phyloP scores from a whole-genome alignment of 30 jellyfish, hydroid and myxozoan genomes.

The Pseudorhiza aurosa region DNA sequence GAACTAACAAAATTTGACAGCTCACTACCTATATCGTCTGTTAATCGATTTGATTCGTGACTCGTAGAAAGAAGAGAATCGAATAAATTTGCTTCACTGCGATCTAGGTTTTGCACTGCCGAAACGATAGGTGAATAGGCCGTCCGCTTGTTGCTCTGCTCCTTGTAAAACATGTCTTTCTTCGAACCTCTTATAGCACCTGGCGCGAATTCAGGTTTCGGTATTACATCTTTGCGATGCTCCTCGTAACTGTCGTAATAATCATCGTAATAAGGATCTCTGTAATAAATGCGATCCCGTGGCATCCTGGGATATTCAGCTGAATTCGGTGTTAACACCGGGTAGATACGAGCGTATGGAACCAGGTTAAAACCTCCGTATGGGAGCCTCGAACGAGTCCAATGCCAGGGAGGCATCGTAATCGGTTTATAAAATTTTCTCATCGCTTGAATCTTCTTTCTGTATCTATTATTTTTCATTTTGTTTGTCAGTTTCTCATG shows the following conservation, averaged over 20 bases:
- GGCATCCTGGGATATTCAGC: background rate
- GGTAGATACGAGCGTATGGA: conserved; percentile 11
- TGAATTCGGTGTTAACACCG: background rate
- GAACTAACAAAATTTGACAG: conserved; percentile 39
- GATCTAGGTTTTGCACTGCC: conserved; percentile 61
- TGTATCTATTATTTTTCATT: too few relatives aligned
- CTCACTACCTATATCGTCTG: conserved; percentile 41
- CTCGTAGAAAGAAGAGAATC: conserved; percentile 34
- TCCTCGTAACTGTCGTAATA: conserved; percentile 14
- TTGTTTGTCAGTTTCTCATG: too few relatives aligned
- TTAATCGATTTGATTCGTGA: conserved; percentile 29
- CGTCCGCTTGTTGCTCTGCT: conserved; percentile 11
- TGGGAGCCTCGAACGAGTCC: background rate
- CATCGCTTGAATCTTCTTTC: too few relatives aligned
- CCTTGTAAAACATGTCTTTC: conserved; percentile 4
- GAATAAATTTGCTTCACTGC: conserved; percentile 49
- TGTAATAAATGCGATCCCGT: conserved; percentile 9
- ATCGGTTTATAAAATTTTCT: too few relatives aligned
- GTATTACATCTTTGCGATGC: conserved; percentile 20
- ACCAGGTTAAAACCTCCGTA: conserved; percentile 22
- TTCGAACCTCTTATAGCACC: conserved; percentile 17
- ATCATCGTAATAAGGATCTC: conserved; percentile 22
- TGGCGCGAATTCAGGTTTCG: conserved; percentile 16
- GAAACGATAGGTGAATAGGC: conserved; percentile 59
- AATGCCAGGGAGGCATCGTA: too few relatives aligned